phyloP scores from a whole-genome alignment of 1,140 invertebrate species.

The Neuroterus valhalla region DNA sequence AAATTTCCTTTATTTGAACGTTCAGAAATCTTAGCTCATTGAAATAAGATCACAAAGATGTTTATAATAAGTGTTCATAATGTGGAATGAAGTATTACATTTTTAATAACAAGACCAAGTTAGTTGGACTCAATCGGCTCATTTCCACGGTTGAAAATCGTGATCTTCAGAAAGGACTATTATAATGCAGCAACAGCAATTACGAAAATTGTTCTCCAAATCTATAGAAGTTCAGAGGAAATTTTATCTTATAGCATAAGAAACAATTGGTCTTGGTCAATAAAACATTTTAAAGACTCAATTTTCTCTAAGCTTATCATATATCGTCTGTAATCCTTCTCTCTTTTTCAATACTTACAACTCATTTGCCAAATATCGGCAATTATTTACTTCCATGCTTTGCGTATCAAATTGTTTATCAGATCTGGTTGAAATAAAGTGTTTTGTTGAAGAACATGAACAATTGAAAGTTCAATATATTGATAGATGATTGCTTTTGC shows the following conservation, averaged over 20 bases:
- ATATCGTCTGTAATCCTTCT: not conserved
- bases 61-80: conserved; percentile 25
- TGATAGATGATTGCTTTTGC: too few relatives aligned
- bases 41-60: conserved; percentile 29
- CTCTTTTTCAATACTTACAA: not conserved
- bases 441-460: too few relatives aligned
- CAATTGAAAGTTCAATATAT: too few relatives aligned
- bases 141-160: not conserved
- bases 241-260: conserved; percentile 36
- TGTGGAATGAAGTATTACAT: not conserved
- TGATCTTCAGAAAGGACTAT: conserved; percentile 34
- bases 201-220: conserved; percentile 34
- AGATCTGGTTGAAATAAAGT: too few relatives aligned
- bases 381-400: not conserved
- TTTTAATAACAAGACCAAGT: conserved; percentile 4
- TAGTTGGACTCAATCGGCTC: not conserved
- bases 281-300: conserved; percentile 50
- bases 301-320: not conserved
- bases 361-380: not conserved
- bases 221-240: conserved; percentile 26
- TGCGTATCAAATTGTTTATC: too few relatives aligned
- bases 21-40: too few relatives aligned
- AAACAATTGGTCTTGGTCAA: conserved; percentile 37
- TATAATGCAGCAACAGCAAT: conserved; percentile 41
- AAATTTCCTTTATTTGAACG: too few relatives aligned